phyloP scores from a whole-genome alignment of 2,113 vertebrate genomes.

The Eolophus roseicapilla region DNA sequence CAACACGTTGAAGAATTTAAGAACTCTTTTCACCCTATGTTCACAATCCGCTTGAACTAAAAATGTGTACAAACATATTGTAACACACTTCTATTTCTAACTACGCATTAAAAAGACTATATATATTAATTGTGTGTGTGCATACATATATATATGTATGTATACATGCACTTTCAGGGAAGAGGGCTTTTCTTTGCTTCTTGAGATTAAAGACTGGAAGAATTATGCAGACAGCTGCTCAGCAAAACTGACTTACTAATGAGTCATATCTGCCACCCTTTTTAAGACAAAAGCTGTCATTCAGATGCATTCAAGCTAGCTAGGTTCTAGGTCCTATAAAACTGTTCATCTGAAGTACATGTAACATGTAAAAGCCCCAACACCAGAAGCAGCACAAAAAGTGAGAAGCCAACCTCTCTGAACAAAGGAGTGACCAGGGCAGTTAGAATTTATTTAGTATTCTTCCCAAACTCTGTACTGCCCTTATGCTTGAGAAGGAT shows the following conservation, averaged over 20 bases:
- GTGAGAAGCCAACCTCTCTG: not conserved
- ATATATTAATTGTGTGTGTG: not conserved
- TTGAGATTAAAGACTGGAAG: not conserved
- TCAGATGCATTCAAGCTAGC: not conserved
- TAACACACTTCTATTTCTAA: not conserved
- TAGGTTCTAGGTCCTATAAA: not conserved
- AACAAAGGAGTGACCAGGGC: not conserved
- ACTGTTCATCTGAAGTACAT: not conserved
- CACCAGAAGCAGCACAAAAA: not conserved
- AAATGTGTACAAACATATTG: not conserved
- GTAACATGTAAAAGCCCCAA: not conserved
- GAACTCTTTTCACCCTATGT: not conserved
- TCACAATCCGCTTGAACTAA: not conserved
- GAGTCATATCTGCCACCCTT: constrained; percentile 28
- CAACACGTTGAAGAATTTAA: not conserved
- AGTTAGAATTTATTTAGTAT: not conserved
- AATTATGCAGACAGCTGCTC: constrained; percentile 54
- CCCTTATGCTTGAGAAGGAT: not conserved
- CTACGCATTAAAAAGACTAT: not conserved
- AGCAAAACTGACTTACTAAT: constrained; percentile 22
- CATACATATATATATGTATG: not conserved
- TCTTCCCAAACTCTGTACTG: not conserved
- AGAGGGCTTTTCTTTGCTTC: not conserved
- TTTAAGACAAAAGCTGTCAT: constrained; percentile 37
- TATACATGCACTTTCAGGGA: not conserved